phyloP scores from a whole-genome alignment of 2,113 vertebrate species.

The Talpa occidentalis region DNA sequence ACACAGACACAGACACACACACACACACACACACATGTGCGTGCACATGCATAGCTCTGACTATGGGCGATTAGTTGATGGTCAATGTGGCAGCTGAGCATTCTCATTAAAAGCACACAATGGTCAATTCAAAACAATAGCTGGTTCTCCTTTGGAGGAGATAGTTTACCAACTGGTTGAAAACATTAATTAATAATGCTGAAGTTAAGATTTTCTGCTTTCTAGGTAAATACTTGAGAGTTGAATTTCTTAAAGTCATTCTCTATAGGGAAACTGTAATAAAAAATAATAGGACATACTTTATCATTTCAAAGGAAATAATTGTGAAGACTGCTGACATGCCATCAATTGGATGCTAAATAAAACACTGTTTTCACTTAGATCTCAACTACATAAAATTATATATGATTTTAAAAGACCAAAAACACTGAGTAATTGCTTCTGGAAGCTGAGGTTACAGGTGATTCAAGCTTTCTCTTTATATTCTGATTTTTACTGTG shows the following conservation, averaged over 20 bases:
- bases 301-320: not conserved
- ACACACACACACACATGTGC: not conserved
- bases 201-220: too few species aligned
- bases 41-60: not conserved
- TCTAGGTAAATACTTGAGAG: not conserved
- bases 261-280: not conserved
- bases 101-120: not conserved
- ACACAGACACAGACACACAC: not conserved
- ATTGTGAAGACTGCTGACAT: not conserved
- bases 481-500: not conserved
- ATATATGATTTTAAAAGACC: not conserved
- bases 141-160: not conserved
- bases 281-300: not conserved
- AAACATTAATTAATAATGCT: not conserved
- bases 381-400: not conserved
- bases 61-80: not conserved
- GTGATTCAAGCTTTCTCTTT: not conserved
- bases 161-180: not conserved
- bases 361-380: slow-evolving; percentile 6
- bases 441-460: not conserved
- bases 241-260: not conserved
- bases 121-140: not conserved
- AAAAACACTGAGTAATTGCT: not conserved
- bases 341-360: not conserved
- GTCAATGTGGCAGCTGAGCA: not conserved